phyloP scores from a whole-genome alignment of 1,140 invertebrate genomes.

The Triops cancriformis region DNA sequence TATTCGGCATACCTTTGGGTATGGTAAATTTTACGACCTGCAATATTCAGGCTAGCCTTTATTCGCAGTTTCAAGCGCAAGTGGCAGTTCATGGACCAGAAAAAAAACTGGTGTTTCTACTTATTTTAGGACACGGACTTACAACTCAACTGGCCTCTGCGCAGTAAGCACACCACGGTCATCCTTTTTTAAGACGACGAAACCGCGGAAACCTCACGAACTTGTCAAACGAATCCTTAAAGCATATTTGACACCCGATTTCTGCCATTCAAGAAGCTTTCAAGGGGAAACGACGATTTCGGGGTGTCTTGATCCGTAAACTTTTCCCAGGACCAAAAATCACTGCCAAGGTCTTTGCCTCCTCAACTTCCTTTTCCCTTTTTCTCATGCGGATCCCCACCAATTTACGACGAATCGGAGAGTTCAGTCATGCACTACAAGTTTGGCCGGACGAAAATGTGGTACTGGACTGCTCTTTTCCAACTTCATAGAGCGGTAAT shows the following conservation, averaged over 20 bases:
- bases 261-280: not conserved
- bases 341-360: slow-evolving; percentile 12
- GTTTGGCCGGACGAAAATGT: not conserved
- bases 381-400: not conserved
- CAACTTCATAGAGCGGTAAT: not conserved
- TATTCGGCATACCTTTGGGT: not conserved
- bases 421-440: not conserved
- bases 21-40: not conserved
- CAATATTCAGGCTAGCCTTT: not conserved
- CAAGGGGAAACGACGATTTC: not conserved
- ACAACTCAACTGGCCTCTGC: not conserved
- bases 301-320: not conserved
- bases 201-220: not conserved
- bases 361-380: not conserved
- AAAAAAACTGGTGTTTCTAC: not conserved
- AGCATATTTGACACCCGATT: not conserved
- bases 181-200: not conserved
- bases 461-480: not conserved
- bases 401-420: not conserved
- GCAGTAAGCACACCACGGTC: not conserved
- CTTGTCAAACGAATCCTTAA: not conserved
- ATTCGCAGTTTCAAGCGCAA: not conserved
- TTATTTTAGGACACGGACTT: not conserved
- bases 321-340: not conserved
- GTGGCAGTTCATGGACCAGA: not conserved